phyloP scores from a whole-genome alignment of 53 echinoderm and acorn worm species.

The Stichopus horrens region DNA sequence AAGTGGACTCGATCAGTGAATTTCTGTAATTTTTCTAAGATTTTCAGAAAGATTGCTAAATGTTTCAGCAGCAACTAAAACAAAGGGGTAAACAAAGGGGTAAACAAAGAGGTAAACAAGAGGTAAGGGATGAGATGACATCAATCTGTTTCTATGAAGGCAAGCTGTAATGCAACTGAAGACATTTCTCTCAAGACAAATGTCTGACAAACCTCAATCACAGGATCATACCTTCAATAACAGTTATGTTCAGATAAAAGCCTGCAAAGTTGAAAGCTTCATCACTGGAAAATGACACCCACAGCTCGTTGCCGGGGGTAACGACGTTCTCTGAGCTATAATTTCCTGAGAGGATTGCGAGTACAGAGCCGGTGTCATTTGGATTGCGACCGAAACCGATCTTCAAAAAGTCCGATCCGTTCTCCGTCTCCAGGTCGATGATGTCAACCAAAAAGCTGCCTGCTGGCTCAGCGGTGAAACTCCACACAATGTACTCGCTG shows the following conservation, averaged over 20 bases:
- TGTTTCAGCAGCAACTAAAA: too few species aligned
- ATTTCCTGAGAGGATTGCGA: background rate
- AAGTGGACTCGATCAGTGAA: too few species aligned
- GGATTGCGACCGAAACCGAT: conserved; percentile 15
- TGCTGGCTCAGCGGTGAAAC: background rate
- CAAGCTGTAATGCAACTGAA: too few species aligned
- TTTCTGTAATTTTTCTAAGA: too few species aligned
- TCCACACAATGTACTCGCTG: background rate
- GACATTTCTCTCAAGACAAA: too few species aligned
- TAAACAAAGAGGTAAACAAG: too few species aligned
- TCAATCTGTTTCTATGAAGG: too few species aligned
- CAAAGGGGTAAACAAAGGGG: too few species aligned
- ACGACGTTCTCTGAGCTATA: background rate
- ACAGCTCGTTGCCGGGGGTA: conserved; percentile 15
- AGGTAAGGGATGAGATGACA: too few species aligned
- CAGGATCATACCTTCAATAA: background rate
- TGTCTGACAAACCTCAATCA: too few species aligned
- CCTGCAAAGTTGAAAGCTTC: conserved; percentile 12
- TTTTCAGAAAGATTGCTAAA: too few species aligned
- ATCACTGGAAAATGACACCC: conserved; percentile 21
- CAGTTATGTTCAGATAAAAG: conserved; percentile 8
- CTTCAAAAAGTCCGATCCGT: background rate
- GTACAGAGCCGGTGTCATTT: background rate
- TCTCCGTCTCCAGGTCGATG: background rate
- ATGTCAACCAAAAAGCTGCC: background rate